Conservation (phyloP, 1,140 invertebrate species). For the Drosophila willistoni region DNA sequence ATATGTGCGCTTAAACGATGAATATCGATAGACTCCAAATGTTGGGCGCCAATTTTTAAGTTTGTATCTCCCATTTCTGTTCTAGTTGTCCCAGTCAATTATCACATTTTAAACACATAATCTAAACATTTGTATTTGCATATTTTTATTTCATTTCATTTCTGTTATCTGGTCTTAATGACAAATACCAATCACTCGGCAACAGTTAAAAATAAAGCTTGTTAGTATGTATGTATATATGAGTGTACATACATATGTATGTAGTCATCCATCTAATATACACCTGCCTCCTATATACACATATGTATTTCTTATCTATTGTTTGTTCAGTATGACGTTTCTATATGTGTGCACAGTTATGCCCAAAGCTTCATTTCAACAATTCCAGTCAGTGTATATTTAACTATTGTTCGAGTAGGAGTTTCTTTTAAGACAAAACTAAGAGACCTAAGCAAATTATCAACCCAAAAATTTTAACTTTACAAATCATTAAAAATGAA, state of each 20-base stretch:
- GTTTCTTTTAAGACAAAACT: neutral
- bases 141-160: neutral
- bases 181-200: neutral
- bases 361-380: neutral
- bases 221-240: neutral
- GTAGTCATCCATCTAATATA: neutral
- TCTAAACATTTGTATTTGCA: too few relatives aligned
- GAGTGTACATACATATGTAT: too few relatives aligned
- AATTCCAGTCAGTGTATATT: neutral
- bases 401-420: neutral
- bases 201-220: neutral
- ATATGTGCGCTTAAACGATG: neutral
- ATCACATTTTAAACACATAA: too few relatives aligned
- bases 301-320: neutral
- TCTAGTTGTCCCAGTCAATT: too few relatives aligned
- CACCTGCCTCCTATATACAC: neutral
- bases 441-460: neutral
- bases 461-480: neutral
- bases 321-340: slow-evolving; percentile 7
- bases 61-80: neutral
- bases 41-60: neutral
- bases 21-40: slow-evolving; percentile 15
- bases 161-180: neutral
- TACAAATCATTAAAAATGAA: neutral
- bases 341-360: neutral